Conservation (phyloP, 1,140 invertebrate genomes). For the Neodiprion pinetum region DNA sequence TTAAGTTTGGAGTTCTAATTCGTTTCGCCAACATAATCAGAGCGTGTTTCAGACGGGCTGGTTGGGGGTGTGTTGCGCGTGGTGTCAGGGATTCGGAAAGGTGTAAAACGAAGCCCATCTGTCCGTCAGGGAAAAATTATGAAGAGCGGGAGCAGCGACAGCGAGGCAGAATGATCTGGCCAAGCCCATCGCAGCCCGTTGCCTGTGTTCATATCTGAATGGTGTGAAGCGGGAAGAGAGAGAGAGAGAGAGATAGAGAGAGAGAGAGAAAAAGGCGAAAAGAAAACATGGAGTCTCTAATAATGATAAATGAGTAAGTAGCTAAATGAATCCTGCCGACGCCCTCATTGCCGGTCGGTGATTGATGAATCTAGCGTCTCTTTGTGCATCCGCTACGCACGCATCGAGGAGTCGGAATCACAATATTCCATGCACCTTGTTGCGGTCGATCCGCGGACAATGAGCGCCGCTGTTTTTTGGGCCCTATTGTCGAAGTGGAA, state of each 20-base stretch:
- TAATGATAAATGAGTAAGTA: conserved; percentile 61
- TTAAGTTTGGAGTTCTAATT: neutral
- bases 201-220: no score
- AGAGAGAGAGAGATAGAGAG: conserved; percentile 15
- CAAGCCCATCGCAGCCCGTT: neutral
- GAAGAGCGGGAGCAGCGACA: conserved; percentile 9
- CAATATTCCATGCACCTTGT: neutral
- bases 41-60: no score
- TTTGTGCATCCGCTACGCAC: conserved; percentile 39
- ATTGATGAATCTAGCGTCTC: conserved; percentile 49
- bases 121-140: conserved; percentile 15
- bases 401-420: neutral
- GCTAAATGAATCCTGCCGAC: conserved; percentile 55
- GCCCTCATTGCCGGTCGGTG: conserved; percentile 50
- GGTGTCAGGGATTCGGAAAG: neutral
- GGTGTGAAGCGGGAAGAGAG: no score
- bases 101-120: conserved; percentile 28
- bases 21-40: neutral
- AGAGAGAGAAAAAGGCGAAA: neutral
- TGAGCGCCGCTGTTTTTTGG: neutral
- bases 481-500: neutral
- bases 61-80: no score
- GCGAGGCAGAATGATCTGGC: conserved; percentile 18
- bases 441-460: neutral
- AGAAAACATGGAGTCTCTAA: conserved; percentile 39